phyloP scores from a whole-genome alignment of 2,113 vertebrate genomes.

The Heterotilapia buettikoferi region DNA sequence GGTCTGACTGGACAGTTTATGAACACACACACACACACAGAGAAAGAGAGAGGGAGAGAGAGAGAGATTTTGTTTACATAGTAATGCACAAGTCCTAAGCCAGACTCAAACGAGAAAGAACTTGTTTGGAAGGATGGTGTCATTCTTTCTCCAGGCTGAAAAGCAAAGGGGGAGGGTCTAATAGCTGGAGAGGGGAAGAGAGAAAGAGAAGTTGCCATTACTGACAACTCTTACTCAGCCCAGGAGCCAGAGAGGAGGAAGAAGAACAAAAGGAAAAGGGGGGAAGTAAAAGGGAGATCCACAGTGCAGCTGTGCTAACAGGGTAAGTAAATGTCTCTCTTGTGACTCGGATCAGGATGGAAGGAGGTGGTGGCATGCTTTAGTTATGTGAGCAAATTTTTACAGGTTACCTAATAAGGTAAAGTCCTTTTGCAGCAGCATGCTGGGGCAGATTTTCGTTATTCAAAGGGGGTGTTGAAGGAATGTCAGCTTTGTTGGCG shows the following conservation, averaged over 20 bases:
- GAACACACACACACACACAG: slow-evolving; percentile 24
- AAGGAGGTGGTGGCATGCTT: neutral
- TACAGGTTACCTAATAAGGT: slow-evolving; percentile 48
- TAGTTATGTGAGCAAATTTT: neutral
- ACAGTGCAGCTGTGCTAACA: neutral
- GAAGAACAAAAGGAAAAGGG: slow-evolving; percentile 28
- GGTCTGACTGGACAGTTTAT: slow-evolving; percentile 42
- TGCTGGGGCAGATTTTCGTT: neutral
- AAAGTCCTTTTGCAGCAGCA: neutral
- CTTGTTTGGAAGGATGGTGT: slow-evolving; percentile 78
- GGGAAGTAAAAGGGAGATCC: slow-evolving; percentile 4
- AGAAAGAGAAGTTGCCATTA: slow-evolving; percentile 52
- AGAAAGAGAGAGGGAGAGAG: neutral
- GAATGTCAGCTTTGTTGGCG: neutral
- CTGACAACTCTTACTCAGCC: slow-evolving; percentile 35
- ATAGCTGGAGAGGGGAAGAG: slow-evolving; percentile 53
- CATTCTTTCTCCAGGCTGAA: slow-evolving; percentile 72
- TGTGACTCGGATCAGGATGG: neutral
- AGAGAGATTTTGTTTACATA: slow-evolving; percentile 62
- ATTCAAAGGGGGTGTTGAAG: neutral
- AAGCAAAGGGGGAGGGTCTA: slow-evolving; percentile 66
- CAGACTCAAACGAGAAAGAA: slow-evolving; percentile 73
- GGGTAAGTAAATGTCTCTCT: slow-evolving; percentile 25
- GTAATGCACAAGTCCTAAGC: slow-evolving; percentile 61
- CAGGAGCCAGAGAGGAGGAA: slow-evolving; percentile 6